A percentile compares a stretch with the other conserved stretches of the same genome.
phyloP scores from a whole-genome alignment of 2,113 vertebrate genomes.

The Anas platyrhynchos region DNA sequence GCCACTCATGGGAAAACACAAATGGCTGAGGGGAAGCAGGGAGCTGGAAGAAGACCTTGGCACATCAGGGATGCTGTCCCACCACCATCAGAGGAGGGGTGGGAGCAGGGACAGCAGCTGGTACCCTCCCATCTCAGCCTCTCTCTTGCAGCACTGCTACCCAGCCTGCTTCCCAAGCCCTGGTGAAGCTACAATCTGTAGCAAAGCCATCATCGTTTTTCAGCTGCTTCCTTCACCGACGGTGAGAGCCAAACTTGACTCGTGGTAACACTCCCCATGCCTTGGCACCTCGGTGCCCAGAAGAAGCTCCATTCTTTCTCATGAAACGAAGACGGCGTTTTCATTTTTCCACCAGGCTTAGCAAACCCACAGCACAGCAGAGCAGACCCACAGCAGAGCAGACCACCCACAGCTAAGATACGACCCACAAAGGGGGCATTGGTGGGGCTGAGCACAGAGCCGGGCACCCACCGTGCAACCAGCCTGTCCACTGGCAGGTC shows the following conservation, averaged over 20 bases:
- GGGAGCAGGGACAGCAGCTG: background rate
- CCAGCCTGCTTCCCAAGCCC: background rate
- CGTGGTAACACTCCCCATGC: background rate
- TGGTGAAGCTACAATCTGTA: background rate
- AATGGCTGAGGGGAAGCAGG: background rate
- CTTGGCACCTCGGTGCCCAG: background rate
- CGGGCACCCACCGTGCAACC: background rate
- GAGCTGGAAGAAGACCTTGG: background rate
- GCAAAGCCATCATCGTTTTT: background rate
- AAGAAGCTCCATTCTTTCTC: background rate
- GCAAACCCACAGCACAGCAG: background rate
- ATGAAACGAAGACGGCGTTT: background rate
- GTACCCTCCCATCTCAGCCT: background rate
- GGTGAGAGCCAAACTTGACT: background rate
- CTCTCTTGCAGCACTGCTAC: background rate
- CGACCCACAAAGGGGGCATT: background rate
- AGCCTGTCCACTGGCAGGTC: rapidly evolving
- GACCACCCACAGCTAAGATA: background rate
- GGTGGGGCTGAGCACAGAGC: background rate
- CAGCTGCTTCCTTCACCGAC: background rate
- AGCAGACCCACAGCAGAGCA: background rate
- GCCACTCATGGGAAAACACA: background rate
- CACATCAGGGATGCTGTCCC: background rate
- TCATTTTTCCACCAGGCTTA: background rate
- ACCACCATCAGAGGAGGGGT: background rate